Evolutionary conservation across 2,113 vertebrate genomes (phyloP), one percentile per base, ranked within the genome.

Genomic region (Tapirus terrestris): DNA sequence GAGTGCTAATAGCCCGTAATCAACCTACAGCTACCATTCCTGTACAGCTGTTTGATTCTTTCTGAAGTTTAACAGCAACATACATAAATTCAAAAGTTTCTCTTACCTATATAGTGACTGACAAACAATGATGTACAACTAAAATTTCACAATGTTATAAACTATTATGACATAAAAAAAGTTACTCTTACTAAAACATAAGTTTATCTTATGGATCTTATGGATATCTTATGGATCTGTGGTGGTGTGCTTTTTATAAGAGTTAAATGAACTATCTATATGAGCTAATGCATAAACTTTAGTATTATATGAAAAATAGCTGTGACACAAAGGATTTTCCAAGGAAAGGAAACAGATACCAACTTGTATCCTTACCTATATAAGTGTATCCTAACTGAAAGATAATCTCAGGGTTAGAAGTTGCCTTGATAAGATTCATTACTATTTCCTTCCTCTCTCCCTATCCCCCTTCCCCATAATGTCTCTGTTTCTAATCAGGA

Each of bases 401-500:
- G 25, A 81, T 76, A 48, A 72, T 86, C 27, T 39, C 63, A 58
- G 67, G 18, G 18, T 83, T 75, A 36, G 25, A 77, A 82, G 58
- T 76, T 86, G 51, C n/a, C n/a, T 90, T 48, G n/a, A 48, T 77
- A 77, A 95, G 20, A 82, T 87, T 86, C 58, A 77, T 79, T 72
- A 91, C 72, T 68, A 11, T 83, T 94, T 92, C 36, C 72, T 94
- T 92, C 63, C 53, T 70, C 23, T 91, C 29, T 95, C 60, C 29
- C 36, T 18, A 31, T 31, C 17, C 2, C 7, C 33, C 25, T 84
- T 68, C 8, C 29, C 63, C 27, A 65, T 39, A 58, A 51, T 43
- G 29, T 67, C 58, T 92, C 81, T 95, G 91, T 83, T 88, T 85
- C 76, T 88, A 88, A 91, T 88, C 29, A 73, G 18, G 80, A 90